phyloP scores from a whole-genome alignment of 2,113 vertebrate species.

The Lophura nycthemera region DNA sequence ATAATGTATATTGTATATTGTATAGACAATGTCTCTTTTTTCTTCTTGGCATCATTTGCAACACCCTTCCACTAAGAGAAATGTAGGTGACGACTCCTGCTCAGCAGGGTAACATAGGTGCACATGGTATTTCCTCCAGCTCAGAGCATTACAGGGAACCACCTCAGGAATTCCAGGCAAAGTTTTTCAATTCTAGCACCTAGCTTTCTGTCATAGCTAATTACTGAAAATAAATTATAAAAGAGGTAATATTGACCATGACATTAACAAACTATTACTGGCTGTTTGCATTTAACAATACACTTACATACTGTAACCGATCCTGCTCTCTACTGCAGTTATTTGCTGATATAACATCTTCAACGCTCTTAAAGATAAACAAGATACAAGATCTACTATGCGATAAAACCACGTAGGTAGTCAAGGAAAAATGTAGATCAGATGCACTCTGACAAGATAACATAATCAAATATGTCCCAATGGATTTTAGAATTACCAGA shows the following conservation, averaged over 20 bases:
- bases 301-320: conserved; percentile 13
- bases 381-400: background rate
- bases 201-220: conserved; percentile 25
- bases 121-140: conserved; percentile 12
- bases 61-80: conserved; percentile 33
- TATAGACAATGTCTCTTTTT: background rate
- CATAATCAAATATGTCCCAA: background rate
- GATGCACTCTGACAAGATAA: background rate
- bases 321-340: background rate
- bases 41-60: conserved; percentile 22
- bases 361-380: background rate
- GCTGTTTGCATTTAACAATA: background rate
- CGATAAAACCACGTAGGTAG: background rate
- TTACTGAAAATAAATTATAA: conserved; percentile 15
- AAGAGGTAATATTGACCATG: background rate
- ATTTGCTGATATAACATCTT: background rate
- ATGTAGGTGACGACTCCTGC: conserved; percentile 39
- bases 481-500: background rate
- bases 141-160: conserved; percentile 10
- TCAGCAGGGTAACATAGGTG: conserved; percentile 26
- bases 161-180: background rate
- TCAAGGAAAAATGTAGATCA: background rate
- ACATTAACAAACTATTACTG: conserved; percentile 2
- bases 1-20: background rate
- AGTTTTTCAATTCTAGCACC: conserved; percentile 36